Base-by-base conservation (phyloP, 2,113 vertebrate species). In the Periophthalmodon schlosseri region DNA sequence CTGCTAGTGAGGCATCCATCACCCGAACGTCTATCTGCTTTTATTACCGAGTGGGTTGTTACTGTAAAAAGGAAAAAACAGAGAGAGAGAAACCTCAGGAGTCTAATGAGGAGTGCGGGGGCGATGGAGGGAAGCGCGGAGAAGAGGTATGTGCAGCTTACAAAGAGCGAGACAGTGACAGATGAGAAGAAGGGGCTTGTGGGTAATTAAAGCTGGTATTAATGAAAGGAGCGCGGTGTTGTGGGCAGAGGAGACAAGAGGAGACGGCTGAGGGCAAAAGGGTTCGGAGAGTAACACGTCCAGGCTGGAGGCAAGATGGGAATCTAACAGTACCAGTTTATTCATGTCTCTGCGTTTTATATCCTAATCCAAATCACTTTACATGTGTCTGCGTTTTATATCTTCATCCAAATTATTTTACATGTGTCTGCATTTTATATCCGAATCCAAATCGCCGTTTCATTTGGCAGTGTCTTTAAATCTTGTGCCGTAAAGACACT, bases 91-190 rank as follows among this genome's bases (percentile, higher is more conserved):
- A 74, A 64, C 64, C 68, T 13, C 70, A 33, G 68, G 80, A 86
- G 57, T 77, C 73, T 77, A 79, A 85, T 78, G 71, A 82, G 78
- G 76, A 76, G 79, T 81, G 69, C 4, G 73, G 60, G 76, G 61
- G 78, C 49, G 77, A 72, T 47, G 67, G 74, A 76, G 20, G 24
- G 24, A 52, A 28, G 39, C 50, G 66, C 61, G 4, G 14, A 20
- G 46, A 69, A 70, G 24, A 5, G 23, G 69, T 58, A 44, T 75
- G 44, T 54, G 58, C 64, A 5, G 57, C 70, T 54, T 58, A 64
- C 44, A 76, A 69, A 58, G 36, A 39, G 10, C 8, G 10, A 50
- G 82, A 75, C 33, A 50, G 74, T 78, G 74, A 74, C 58, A 60
- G 23, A 82, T 77, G 61, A 76, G 64, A 68, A 58, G 28, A 69